These are phyloP conservation scores for Popillia japonica DNA, from an alignment of 1,140 invertebrate species.

Conservation along the genomic window DNA sequence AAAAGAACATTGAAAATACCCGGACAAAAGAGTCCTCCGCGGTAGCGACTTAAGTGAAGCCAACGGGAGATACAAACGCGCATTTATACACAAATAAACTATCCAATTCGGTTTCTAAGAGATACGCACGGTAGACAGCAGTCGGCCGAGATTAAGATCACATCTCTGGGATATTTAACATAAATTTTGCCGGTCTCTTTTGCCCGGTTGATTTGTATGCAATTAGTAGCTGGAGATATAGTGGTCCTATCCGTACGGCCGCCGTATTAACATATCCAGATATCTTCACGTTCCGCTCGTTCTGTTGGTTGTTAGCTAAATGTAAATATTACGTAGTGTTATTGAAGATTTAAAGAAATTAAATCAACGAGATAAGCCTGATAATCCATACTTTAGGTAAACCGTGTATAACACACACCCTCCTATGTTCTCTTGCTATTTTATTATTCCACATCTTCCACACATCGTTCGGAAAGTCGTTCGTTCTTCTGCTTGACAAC, in stretches of 20 bases:
- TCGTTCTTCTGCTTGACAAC: not conserved
- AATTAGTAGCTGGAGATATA: conserved; percentile 55
- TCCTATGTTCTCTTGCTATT: not conserved
- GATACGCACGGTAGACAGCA: conserved; percentile 4
- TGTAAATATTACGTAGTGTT: too few species aligned
- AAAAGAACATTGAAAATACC: not conserved
- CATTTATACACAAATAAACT: conserved; percentile 30
- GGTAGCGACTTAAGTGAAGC: conserved; percentile 6
- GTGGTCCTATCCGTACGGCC: conserved; percentile 29
- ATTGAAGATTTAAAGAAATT: too few species aligned
- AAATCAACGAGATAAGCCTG: too few species aligned
- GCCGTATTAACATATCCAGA: conserved; percentile 49
- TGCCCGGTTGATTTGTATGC: conserved; percentile 57
- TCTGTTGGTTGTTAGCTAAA: not conserved
- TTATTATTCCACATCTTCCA: not conserved
- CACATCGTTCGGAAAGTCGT: not conserved
- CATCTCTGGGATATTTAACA: conserved; percentile 56
- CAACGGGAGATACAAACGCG: not conserved
- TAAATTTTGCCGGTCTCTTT: conserved; percentile 57
- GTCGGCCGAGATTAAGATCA: conserved; percentile 55
- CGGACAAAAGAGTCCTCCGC: not conserved
- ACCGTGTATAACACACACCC: not conserved
- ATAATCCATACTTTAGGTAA: too few species aligned
- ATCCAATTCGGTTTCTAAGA: conserved; percentile 30
- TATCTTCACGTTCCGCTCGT: not conserved